Conservation (phyloP, 1,140 invertebrate genomes). For the Rhagoletis pomonella region DNA sequence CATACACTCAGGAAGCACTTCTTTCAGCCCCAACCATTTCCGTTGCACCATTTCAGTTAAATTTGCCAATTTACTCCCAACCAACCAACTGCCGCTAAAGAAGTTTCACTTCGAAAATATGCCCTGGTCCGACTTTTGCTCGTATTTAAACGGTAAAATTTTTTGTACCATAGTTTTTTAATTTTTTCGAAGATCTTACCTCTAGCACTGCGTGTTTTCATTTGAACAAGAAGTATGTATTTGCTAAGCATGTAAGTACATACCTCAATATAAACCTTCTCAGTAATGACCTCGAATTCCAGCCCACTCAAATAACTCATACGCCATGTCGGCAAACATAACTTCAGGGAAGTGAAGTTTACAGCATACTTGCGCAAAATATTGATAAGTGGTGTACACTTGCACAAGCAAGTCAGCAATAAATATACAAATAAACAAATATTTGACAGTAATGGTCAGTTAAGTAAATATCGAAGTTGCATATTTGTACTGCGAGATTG, state of each 20-base stretch:
- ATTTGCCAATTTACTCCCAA: too few relatives aligned
- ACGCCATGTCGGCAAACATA: constrained; percentile 38
- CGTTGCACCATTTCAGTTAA: too few relatives aligned
- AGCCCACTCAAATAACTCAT: constrained; percentile 29
- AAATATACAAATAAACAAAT: constrained; percentile 26
- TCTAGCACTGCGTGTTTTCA: background rate
- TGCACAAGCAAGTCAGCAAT: background rate
- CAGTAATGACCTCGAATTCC: constrained; percentile 46
- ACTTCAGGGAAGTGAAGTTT: background rate
- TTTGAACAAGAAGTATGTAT: background rate
- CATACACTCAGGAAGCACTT: too few relatives aligned
- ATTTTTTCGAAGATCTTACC: too few relatives aligned
- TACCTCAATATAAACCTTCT: background rate
- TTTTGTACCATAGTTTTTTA: too few relatives aligned
- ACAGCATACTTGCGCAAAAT: background rate
- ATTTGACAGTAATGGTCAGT: constrained; percentile 31
- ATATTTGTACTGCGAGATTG: background rate
- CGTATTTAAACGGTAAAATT: too few relatives aligned
- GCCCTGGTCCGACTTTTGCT: too few relatives aligned
- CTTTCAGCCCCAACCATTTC: too few relatives aligned
- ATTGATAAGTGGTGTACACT: background rate
- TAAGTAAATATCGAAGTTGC: background rate
- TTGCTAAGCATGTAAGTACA: background rate
- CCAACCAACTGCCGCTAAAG: too few relatives aligned
- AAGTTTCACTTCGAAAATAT: too few relatives aligned